A percentile compares a stretch with the other conserved stretches of the same genome.
phyloP scores from a whole-genome alignment of 1,140 invertebrate genomes.

The Bombus affinis region DNA sequence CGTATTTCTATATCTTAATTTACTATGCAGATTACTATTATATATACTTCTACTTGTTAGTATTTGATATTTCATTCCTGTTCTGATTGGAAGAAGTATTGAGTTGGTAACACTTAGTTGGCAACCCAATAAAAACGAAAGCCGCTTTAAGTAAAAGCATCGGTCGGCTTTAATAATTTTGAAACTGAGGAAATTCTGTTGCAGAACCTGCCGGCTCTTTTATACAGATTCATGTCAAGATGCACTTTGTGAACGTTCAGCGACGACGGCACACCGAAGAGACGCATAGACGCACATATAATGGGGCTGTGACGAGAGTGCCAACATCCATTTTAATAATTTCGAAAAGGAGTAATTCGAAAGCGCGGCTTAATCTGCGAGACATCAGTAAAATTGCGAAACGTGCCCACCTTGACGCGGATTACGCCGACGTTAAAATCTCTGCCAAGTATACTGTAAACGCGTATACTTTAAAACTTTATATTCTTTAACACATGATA shows the following conservation, averaged over 20 bases:
- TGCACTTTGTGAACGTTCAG: conserved; percentile 6
- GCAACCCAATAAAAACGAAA: too few species aligned
- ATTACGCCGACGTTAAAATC: too few species aligned
- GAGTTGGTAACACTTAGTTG: too few species aligned
- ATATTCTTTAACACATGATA: not conserved
- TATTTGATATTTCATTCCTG: too few species aligned
- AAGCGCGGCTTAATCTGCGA: not conserved
- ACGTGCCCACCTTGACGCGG: not conserved
- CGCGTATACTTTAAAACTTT: too few species aligned
- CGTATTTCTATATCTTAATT: too few species aligned
- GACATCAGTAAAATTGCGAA: not conserved
- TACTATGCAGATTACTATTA: too few species aligned
- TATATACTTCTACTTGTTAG: too few species aligned
- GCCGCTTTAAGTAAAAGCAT: too few species aligned
- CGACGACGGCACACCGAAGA: not conserved
- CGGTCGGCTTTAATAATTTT: conserved; percentile 19
- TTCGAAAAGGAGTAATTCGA: not conserved
- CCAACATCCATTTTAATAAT: conserved; percentile 28
- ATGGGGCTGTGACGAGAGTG: conserved; percentile 2
- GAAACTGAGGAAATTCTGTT: conserved; percentile 11
- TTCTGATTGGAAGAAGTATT: too few species aligned
- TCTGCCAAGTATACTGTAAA: not conserved
- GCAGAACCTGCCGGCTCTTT: not conserved
- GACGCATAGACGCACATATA: not conserved
- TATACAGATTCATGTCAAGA: conserved; percentile 30